phyloP scores from a whole-genome alignment of 2,888 invertebrate species.

The Drosophila setosimentum region DNA sequence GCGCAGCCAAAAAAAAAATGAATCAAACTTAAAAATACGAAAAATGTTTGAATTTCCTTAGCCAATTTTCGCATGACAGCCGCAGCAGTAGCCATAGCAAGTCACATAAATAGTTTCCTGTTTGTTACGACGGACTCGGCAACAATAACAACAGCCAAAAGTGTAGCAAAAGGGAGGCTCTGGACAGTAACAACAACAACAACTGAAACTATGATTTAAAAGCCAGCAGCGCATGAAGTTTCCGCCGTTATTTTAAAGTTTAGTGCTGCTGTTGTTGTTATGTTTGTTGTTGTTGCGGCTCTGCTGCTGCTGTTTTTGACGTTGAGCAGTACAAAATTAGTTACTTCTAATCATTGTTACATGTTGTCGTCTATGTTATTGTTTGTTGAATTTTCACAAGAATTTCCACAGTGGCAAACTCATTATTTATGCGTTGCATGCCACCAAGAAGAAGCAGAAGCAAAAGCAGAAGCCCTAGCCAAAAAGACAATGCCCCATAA shows the following conservation, averaged over 20 bases:
- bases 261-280: not conserved
- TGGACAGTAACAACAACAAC: constrained; percentile 43
- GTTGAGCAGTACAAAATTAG: constrained; percentile 25
- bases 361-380: constrained; percentile 12
- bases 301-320: constrained; percentile 3
- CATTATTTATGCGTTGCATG: constrained; percentile 56
- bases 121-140: constrained; percentile 69
- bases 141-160: constrained; percentile 15
- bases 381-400: constrained; percentile 47
- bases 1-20: constrained; percentile 30
- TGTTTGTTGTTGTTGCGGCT: not conserved
- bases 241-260: constrained; percentile 60
- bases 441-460: constrained; percentile 11
- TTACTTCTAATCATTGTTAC: constrained; percentile 25
- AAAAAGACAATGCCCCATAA: constrained; percentile 54
- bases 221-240: constrained; percentile 68
- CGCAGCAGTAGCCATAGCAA: constrained; percentile 19
- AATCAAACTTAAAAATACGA: constrained; percentile 22
- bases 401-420: constrained; percentile 52
- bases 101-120: constrained; percentile 66
- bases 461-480: constrained; percentile 8
- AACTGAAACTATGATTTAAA: constrained; percentile 38
- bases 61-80: constrained; percentile 70
- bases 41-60: constrained; percentile 65
- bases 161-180: constrained; percentile 50